phyloP scores from a whole-genome alignment of 2,113 vertebrate genomes.

The Bostrychus sinensis region DNA sequence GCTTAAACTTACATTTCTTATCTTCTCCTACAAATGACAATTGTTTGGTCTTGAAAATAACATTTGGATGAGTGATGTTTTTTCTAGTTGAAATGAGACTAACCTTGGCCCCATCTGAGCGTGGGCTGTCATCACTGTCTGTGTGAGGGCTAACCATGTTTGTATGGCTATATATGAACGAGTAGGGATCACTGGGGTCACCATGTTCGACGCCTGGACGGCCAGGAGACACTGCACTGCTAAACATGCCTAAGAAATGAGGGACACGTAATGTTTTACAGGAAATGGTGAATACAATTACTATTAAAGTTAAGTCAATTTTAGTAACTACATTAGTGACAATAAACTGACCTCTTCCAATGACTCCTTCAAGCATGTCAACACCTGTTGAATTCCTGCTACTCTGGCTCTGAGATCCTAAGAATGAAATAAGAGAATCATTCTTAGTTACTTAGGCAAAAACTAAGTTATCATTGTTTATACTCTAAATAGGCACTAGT shows the following conservation, averaged over 20 bases:
- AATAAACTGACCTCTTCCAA: conserved; percentile 85
- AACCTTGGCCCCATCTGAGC: conserved; percentile 70
- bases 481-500: not conserved
- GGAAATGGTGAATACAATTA: not conserved
- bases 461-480: not conserved
- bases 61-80: not conserved
- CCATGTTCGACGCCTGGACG: conserved; percentile 71
- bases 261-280: not conserved
- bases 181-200: conserved; percentile 64
- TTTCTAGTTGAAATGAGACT: conserved; percentile 20
- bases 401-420: conserved; percentile 65
- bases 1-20: conserved; percentile 80
- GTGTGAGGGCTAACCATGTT: conserved; percentile 53
- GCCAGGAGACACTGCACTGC: conserved; percentile 54
- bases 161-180: conserved; percentile 71
- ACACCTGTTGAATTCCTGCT: conserved; percentile 66
- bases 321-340: not conserved
- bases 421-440: conserved; percentile 17
- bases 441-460: conserved; percentile 4
- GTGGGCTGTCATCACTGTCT: conserved; percentile 52
- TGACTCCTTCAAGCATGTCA: conserved; percentile 81
- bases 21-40: not conserved
- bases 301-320: not conserved
- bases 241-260: conserved; percentile 83
- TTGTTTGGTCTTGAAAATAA: not conserved